Base-by-base conservation (phyloP, 2,797 vertebrate species). In the Fratercula arctica region DNA sequence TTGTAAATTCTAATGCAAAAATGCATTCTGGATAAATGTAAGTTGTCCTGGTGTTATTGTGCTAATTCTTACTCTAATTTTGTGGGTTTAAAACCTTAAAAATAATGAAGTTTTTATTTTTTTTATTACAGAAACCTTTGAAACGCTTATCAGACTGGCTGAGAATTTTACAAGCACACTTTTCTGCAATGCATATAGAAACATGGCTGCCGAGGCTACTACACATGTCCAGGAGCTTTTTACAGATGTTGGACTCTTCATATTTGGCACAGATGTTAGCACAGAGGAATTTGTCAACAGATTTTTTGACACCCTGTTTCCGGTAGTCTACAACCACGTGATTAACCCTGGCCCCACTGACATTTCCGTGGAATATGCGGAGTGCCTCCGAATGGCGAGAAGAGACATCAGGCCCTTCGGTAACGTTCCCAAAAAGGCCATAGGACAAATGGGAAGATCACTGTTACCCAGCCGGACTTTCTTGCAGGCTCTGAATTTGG, bases 221-320 rank as follows among this genome's bases (percentile, higher is more conserved):
- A 91, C 94, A 45, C 85, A 81, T 0, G 87, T 99, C 70, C 97
- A 91, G 70, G 99, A 99, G 82, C 97, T 99, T 94, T 99, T 99
- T 96, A 98, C 98, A 0, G 98, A 99, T 21, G 92, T 99, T 3
- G 96, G 98, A 45, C 98, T 99, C 74, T 99, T 99, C 86, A 70
- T 99, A 56, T 98, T 99, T 97, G 99, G 99, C 5, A 98, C 98
- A 2, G 99, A 99, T 10, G 19, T 98, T 80, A 98, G 92, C 70
- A 95, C 98, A 4, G 98, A 98, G 45, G 98, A 98, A 82, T 96
- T 97, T 28, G 97, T 99, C 21, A 98, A 98, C 60, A 98, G 98
- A 60, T 99, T 99, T 97, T 99, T 99, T 43, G 98, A 99, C 19
- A 97, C 97, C 10, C 97, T 99, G 70, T 99, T 99, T 92, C 99